These are phyloP conservation scores for Forbesichthys papilliferus DNA, from an alignment of 2,113 vertebrate species.

Conservation along the genomic window DNA sequence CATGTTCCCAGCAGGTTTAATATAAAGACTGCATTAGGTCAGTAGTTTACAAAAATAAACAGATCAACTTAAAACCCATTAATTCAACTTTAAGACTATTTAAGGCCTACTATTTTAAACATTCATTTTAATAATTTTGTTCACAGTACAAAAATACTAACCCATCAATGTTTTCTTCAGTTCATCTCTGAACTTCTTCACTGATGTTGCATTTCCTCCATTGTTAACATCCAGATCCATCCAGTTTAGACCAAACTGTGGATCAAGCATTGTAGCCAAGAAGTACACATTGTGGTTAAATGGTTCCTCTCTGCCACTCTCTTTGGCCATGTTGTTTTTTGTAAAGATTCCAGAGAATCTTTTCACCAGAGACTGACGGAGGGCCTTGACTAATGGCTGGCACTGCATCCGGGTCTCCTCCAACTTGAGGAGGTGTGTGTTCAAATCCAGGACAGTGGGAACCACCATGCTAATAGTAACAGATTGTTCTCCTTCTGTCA, in stretches of 20 bases:
- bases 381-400: constrained; percentile 13
- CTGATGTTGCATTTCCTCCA: background rate
- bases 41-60: no score
- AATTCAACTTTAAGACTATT: background rate
- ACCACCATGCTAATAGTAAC: no score
- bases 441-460: no score
- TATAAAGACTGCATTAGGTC: no score
- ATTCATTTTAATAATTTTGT: no score
- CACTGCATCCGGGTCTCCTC: background rate
- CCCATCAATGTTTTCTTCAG: constrained; percentile 16
- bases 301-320: constrained; percentile 17
- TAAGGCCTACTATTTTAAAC: background rate
- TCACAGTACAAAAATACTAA: background rate
- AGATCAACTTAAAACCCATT: no score
- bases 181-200: constrained; percentile 21
- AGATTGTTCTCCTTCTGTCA: no score
- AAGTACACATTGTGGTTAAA: constrained; percentile 27
- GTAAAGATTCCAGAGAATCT: constrained; percentile 24
- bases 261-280: constrained; percentile 23
- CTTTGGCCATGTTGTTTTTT: constrained; percentile 11
- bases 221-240: constrained; percentile 12
- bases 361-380: constrained; percentile 21
- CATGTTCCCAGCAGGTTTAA: no score
- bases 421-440: no score
- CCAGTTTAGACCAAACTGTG: constrained; percentile 24